Evolutionary conservation across 2,113 vertebrate genomes (phyloP).

Genomic region (Cyprinodon tularosa): DNA sequence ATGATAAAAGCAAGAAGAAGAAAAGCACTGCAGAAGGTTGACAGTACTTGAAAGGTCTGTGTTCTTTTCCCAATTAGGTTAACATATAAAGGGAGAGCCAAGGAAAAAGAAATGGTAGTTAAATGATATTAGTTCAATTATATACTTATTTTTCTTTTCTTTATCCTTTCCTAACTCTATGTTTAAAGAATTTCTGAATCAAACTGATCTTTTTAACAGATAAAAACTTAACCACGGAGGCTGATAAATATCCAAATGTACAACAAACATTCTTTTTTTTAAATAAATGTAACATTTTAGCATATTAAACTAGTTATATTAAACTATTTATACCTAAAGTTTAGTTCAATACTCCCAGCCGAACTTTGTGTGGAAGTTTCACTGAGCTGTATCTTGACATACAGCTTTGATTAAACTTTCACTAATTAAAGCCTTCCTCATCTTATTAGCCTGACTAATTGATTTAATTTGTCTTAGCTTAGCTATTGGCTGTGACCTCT

Average conservation of each 20-base stretch:
- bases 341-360: constrained; percentile 40
- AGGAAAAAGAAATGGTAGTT: constrained; percentile 50
- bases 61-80: constrained; percentile 48
- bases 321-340: constrained; percentile 16
- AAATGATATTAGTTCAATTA: constrained; percentile 66
- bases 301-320: background rate
- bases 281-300: constrained; percentile 1
- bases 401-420: constrained; percentile 91
- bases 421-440: constrained; percentile 93
- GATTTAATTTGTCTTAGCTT: constrained; percentile 90
- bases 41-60: constrained; percentile 19
- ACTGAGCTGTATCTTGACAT: constrained; percentile 77
- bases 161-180: constrained; percentile 33
- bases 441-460: constrained; percentile 94
- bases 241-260: background rate
- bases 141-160: constrained; percentile 45
- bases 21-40: constrained; percentile 8
- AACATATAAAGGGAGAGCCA: constrained; percentile 19
- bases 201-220: background rate
- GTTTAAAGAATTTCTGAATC: constrained; percentile 20
- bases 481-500: constrained; percentile 77
- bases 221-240: background rate
- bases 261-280: background rate
- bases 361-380: constrained; percentile 60
- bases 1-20: constrained; percentile 19